Base-by-base conservation (phyloP, 2,113 vertebrate genomes). In the Cryptotis parvus region DNA sequence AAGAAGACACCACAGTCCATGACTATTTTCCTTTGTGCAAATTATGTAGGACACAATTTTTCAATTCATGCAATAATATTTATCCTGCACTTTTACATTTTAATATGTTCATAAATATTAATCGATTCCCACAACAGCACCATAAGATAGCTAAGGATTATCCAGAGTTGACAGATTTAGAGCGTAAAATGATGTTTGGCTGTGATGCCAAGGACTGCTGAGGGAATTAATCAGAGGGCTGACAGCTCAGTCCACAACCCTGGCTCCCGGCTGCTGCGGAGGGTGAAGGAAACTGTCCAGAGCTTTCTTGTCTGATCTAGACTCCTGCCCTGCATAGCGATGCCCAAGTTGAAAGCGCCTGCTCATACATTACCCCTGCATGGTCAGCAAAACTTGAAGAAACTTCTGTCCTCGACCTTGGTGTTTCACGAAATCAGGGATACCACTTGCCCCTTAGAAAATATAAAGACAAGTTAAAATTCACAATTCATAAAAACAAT, bases 61-160 rank as follows among this genome's bases (percentile, higher is more conserved):
- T 95, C 94, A 93, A n/a, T 78, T 84, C 65, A 91, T 93, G 74
- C 74, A 92, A 85, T 91, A 91, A 94, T 96, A 97, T 93, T 95
- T 93, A 92, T 92, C 91, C 92, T 84, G 41, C 63, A 91, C 77
- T 90, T 96, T 90, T 87, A 70, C 52, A 87, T 82, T 92, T 95
- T 95, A 94, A 95, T 92, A 49, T 91, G 77, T 66, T 96, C 87
- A 96, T 97, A 96, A 96, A 93, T 96, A 97, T 95, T 95, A 95
- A 96, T 93, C 91, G 77, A 80, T 95, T 91, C 84, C 84, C 92
- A 87, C 87, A 95, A 91, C 81, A 96, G 79, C 84, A 75, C 35
- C 74, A 70, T 65, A 61, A 93, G 80, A 84, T 81, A 93, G 89
- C 89, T 93, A 84, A 96, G 91, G 93, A 95, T 93, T 96, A 89